Base-by-base conservation (phyloP, 1,140 invertebrate genomes). In the Polyergus mexicanus region DNA sequence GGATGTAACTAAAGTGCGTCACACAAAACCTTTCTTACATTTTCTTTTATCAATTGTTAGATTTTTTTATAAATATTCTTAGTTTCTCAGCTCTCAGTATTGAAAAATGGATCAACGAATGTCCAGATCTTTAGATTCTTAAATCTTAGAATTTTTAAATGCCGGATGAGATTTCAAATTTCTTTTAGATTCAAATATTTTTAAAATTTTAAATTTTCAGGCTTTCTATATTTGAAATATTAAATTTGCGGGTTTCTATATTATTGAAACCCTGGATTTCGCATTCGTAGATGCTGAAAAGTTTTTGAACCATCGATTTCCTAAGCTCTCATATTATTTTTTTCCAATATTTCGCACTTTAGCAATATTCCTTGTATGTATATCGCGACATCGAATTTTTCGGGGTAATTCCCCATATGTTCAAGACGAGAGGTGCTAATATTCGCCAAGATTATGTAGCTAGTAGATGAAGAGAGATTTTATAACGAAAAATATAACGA, bases 401-500 rank as follows among this genome's bases (percentile, higher is more conserved):
- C 19, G 65, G 84, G 87, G 77, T 58, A 78, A n/a, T 38, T 76
- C 56, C 68, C 86, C 51, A 60, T 84, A 87, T 85, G 81, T 89
- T 91, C 77, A 89, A 84, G 58, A 77, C 60, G 72, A 91, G 76
- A 58, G 86, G 77, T 91, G 90, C 90, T 89, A 92, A 92, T 91
- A 92, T 88, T 90, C 86, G 88, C 86, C 89, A 86, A 91, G 84
- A 88, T 91, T 77, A 91, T 83, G 8, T 83, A 83, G 68, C 54
- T 89, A 87, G 5, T 92, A 87, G 60, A 86, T 58, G 54, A 88
- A 68, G 22, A 81, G 35, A 89, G 76, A 91, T 92, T 92, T 92
- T 92, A 92, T 92, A 92, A 88, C 28, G 80, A 86, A 88, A 88
- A 74, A 88, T 91, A 84, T 89, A 81, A 83, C 32, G 80, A 90